phyloP scores from a whole-genome alignment of 1,140 invertebrate genomes.

The Tribolium madens region DNA sequence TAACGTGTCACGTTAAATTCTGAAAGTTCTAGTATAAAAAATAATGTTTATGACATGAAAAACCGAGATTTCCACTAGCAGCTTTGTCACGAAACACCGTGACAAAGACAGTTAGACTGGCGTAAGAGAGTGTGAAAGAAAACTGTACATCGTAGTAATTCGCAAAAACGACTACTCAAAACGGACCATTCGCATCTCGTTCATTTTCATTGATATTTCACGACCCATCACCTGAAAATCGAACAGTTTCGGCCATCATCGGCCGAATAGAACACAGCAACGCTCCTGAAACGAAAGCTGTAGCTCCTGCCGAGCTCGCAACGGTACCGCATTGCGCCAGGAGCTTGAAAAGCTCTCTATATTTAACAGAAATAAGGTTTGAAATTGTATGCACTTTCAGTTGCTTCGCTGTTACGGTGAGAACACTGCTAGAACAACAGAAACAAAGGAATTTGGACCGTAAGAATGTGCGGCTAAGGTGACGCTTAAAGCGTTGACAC shows the following conservation, averaged over 20 bases:
- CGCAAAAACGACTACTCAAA: slow-evolving; percentile 13
- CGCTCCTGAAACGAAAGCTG: slow-evolving; percentile 34
- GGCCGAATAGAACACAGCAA: neutral
- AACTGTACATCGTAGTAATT: slow-evolving; percentile 30
- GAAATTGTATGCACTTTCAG: slow-evolving; percentile 39
- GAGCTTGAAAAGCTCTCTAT: slow-evolving; percentile 43
- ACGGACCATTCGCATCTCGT: slow-evolving; percentile 24
- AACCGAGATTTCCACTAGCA: slow-evolving; percentile 1
- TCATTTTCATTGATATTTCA: slow-evolving; percentile 33
- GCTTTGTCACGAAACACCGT: neutral
- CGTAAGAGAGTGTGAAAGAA: slow-evolving; percentile 20
- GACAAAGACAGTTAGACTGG: slow-evolving; percentile 18
- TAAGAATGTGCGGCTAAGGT: slow-evolving; percentile 23
- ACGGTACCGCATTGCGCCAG: slow-evolving; percentile 44
- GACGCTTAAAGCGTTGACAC: slow-evolving; percentile 18
- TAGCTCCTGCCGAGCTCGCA: slow-evolving; percentile 19
- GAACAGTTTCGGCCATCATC: slow-evolving; percentile 22
- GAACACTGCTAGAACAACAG: slow-evolving; percentile 1
- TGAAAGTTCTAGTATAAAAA: slow-evolving; percentile 13
- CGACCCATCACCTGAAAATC: slow-evolving; percentile 3
- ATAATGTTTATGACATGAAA: slow-evolving; percentile 21
- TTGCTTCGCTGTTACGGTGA: slow-evolving; percentile 11
- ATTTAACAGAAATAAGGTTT: slow-evolving; percentile 42
- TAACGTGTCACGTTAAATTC: slow-evolving; percentile 9
- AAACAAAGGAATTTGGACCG: slow-evolving; percentile 41